Base-by-base conservation (phyloP, 1,140 invertebrate genomes). In the Neodiprion lecontei region DNA sequence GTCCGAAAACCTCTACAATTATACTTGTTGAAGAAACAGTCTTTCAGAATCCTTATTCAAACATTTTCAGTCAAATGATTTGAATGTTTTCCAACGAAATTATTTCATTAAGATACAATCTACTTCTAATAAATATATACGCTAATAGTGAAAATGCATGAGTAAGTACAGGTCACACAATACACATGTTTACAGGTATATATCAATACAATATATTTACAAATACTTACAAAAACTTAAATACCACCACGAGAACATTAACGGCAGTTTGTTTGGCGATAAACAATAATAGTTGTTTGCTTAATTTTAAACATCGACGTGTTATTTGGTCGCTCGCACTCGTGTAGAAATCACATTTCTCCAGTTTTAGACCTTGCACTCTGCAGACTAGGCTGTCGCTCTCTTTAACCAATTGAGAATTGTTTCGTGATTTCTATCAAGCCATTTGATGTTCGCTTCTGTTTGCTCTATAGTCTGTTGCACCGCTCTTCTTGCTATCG, bases 381-480 rank as follows among this genome's bases (percentile, higher is more conserved):
- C 28, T 40, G 28, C 28, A 21, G 70, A 47, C 81, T 80, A 84
- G 69, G 80, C 80, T 8, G 77, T 80, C 49, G 84, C 83, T 65
- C 78, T 80, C 9, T 79, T 81, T 17, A 97, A 81, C 95, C 95
- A 97, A 14, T 91, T 85, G 1, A 92, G 89, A 61, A 97, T 95
- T 0, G 89, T 89, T 17, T 91, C 86, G 78, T 94, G 94, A 87
- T 96, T 95, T 70, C 87, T 89, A 23, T 93, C 87, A 89, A 95
- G 92, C 96, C 96, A 97, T 70, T 92, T 89, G 0, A 96, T 92
- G 81, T 97, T 97, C 4, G 93, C 92, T 80, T 93, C 90, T 0
- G 92, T 92, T 67, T 94, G 91, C 81, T 97, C 95, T 2, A 96
- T 88, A 0, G 94, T 91, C 86, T 97, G 95, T 74, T 93, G 90